Base-by-base conservation (phyloP, 2,888 invertebrate species). In the Xanthia togata region DNA sequence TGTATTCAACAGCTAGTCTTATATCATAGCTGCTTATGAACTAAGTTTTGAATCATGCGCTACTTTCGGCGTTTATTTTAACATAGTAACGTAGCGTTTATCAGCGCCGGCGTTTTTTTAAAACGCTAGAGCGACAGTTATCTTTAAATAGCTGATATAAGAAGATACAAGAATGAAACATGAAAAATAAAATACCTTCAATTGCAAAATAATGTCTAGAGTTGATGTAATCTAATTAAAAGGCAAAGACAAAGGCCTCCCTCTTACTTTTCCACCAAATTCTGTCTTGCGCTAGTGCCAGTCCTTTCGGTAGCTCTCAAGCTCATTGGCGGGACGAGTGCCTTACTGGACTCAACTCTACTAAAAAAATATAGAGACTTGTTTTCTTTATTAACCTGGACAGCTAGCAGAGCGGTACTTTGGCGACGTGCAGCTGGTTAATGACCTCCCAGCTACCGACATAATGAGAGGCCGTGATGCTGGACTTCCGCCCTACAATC, bases 401-500 rank as follows among this genome's bases (percentile, higher is more conserved):
- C 78, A 93, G 93, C 75, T 93, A 17, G 87, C 88, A 20, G 89
- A 93, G 41, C 85, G 92, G 0, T 68, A 88, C 9, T 71, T 88
- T 0, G 89, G 89, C 8, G 75, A 0, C 90, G 89, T n/a, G 63
- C 82, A 8, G 89, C 88, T 1, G 68, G 90, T 0, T 90, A 93
- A 23, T 67, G 79, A 79, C 82, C 81, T 93, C 12, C 64, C 87
- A 0, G 89, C 93, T 1, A 88, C 83, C 2, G 93, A 94, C 82
- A 88, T 93, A 26, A 92, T 91, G 90, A 88, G 93, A 70, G 92
- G 98, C 63, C 97, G 98, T 59, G 98, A 98, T 91, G 98, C 98
- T 81, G 98, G 98, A 62, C 96, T 98, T 76, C 98, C 98, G n/a
- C 97, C 98, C 20, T 98, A 98, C 94, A 98, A 98, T 97, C 97